These are phyloP conservation scores for Papilio helenus DNA, from an alignment of 1,140 invertebrate species.

Conservation along the genomic window DNA sequence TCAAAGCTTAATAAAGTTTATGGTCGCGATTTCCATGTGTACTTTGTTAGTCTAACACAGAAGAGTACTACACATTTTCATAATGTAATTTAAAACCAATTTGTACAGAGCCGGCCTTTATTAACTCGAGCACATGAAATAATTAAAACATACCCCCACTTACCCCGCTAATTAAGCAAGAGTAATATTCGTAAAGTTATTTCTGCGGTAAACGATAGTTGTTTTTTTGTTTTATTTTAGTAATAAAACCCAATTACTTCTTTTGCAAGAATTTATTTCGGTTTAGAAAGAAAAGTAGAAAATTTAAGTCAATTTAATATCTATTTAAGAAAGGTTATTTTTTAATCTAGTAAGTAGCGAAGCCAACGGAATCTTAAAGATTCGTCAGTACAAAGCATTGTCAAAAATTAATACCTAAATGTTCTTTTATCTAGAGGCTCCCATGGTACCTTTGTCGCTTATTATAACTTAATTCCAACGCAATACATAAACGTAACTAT, in stretches of 20 bases:
- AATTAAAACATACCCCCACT: slow-evolving; percentile 13
- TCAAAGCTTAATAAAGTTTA: background rate
- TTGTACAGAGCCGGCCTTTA: slow-evolving; percentile 13
- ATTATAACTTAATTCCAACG: slow-evolving; percentile 4
- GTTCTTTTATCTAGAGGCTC: no score
- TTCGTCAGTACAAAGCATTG: background rate
- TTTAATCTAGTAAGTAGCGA: no score
- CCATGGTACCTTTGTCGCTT: background rate
- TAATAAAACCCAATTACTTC: background rate
- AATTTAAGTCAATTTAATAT: background rate
- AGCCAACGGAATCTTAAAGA: no score
- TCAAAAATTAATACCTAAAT: background rate
- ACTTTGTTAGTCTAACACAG: background rate
- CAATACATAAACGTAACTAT: slow-evolving; percentile 9
- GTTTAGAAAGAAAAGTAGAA: background rate
- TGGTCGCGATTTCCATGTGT: background rate
- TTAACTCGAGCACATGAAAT: slow-evolving; percentile 23
- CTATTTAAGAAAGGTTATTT: background rate
- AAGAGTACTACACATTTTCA: slow-evolving; percentile 22
- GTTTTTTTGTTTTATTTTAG: background rate
- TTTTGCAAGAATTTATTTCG: background rate
- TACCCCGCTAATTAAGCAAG: slow-evolving; percentile 11
- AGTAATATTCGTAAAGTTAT: background rate
- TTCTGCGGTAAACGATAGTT: background rate
- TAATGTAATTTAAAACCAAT: slow-evolving; percentile 22